Conservation (phyloP, 2,113 vertebrate genomes). For the Anoplopoma fimbria region DNA sequence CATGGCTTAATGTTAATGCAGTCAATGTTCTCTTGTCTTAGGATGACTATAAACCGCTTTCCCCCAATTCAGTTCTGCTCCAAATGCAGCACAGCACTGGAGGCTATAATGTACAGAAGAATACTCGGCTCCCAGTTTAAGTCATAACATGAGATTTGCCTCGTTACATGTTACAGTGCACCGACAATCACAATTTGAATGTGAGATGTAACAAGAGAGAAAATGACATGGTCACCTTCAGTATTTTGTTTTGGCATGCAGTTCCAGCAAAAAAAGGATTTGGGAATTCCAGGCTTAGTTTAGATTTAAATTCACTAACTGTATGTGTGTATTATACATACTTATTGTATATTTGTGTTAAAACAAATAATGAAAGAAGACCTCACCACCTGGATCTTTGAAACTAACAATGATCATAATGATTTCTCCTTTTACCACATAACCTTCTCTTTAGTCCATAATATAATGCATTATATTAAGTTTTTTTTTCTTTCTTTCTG, state of each 20-base stretch:
- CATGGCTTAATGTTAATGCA: slow-evolving; percentile 65
- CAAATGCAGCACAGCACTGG: slow-evolving; percentile 61
- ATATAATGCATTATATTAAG: slow-evolving; percentile 33
- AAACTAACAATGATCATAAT: neutral
- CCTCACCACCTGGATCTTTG: neutral
- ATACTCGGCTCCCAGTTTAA: slow-evolving; percentile 15
- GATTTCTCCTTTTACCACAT: slow-evolving; percentile 1
- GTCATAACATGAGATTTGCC: slow-evolving; percentile 14
- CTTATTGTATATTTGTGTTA: neutral
- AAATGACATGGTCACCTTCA: neutral
- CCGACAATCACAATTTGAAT: slow-evolving; percentile 5
- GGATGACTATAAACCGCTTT: slow-evolving; percentile 53
- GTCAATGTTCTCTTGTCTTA: slow-evolving; percentile 34
- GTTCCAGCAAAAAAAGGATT: neutral
- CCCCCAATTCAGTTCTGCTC: slow-evolving; percentile 65
- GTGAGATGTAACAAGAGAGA: neutral
- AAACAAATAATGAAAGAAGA: neutral
- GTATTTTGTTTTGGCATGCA: neutral
- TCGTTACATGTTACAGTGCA: slow-evolving; percentile 16
- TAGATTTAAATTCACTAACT: neutral
- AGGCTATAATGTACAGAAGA: slow-evolving; percentile 52
- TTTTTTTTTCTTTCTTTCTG: slow-evolving; percentile 36
- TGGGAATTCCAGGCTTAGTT: neutral
- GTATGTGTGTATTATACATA: neutral
- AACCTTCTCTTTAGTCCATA: slow-evolving; percentile 42